Percentiles rank a stretch among this genome's conserved stretches.
Conservation (phyloP, 2,113 vertebrate genomes). For the Odocoileus hemionus region DNA sequence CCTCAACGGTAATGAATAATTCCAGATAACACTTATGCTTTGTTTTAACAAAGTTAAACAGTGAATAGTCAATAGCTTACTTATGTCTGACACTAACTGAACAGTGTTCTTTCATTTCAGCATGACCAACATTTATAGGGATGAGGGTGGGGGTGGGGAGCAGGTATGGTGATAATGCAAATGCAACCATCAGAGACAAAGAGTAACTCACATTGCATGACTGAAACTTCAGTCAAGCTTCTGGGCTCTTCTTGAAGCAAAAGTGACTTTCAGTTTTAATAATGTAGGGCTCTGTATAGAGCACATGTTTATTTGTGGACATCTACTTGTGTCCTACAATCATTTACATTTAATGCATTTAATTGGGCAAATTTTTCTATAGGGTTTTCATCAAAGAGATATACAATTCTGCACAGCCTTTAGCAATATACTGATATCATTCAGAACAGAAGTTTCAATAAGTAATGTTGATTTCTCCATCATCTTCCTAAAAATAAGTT, state of each 20-base stretch:
- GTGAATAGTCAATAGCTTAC: background rate
- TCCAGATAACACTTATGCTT: background rate
- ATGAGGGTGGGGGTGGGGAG: rapidly evolving
- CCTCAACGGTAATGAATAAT: background rate
- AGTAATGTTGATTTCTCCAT: background rate
- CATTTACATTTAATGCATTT: background rate
- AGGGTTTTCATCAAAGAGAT: background rate
- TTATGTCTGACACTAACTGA: background rate
- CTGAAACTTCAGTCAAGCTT: background rate
- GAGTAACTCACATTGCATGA: background rate
- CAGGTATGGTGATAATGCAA: background rate
- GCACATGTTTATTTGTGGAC: background rate
- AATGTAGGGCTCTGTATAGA: background rate
- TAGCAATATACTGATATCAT: background rate
- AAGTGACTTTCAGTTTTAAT: background rate
- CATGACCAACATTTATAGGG: background rate
- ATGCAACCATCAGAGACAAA: background rate
- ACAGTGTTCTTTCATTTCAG: background rate
- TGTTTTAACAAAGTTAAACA: background rate
- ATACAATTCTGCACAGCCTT: background rate
- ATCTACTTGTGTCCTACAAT: background rate
- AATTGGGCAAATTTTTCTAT: background rate
- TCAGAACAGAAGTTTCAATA: background rate
- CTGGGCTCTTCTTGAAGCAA: background rate
- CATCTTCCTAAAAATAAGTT: constrained; percentile 6